These are phyloP conservation scores for Hemiscyllium ocellatum DNA, from an alignment of 2,113 vertebrate species.

Conservation along the genomic window DNA sequence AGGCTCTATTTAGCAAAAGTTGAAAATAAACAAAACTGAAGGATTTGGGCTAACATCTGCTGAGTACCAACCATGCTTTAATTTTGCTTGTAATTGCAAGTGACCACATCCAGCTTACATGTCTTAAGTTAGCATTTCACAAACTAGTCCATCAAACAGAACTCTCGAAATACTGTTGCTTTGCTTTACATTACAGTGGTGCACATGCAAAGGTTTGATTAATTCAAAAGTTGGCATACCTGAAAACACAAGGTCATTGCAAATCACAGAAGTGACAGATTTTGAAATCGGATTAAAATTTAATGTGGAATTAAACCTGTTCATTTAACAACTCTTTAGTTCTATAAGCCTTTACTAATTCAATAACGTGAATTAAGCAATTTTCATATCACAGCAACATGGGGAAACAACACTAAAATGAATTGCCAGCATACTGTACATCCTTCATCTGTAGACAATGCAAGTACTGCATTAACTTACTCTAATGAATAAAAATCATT, in stretches of 20 bases:
- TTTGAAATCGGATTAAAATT: not conserved
- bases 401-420: not conserved
- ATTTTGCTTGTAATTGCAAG: not conserved
- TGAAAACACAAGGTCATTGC: not conserved
- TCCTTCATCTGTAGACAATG: not conserved
- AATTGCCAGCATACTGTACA: not conserved
- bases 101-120: not conserved
- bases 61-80: not conserved
- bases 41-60: conserved; percentile 6
- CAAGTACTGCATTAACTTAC: not conserved
- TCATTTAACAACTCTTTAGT: not conserved
- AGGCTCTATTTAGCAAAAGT: conserved; percentile 45
- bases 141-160: not conserved
- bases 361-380: not conserved
- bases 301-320: not conserved
- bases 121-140: not conserved
- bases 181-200: not conserved
- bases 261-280: not conserved
- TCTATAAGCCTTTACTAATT: not conserved
- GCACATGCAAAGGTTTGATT: not conserved
- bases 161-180: not conserved
- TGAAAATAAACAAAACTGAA: conserved; percentile 39
- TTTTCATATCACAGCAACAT: not conserved
- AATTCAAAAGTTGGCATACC: not conserved
- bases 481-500: not conserved